phyloP scores from a whole-genome alignment of 2,888 invertebrate genomes.

The Baronia brevicornis region DNA sequence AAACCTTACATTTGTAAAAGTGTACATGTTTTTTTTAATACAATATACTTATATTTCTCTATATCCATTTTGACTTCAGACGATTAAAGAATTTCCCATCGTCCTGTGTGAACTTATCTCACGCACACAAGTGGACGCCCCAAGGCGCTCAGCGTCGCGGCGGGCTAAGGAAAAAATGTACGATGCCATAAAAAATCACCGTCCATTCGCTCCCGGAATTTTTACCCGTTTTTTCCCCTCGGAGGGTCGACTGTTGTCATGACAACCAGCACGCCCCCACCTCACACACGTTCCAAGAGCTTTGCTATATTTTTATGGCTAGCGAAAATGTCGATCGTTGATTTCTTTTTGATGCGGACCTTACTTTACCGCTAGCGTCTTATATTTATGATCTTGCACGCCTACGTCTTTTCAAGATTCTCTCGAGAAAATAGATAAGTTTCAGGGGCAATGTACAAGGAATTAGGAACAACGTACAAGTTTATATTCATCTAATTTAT shows the following conservation, averaged over 20 bases:
- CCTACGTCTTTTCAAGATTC: conserved; percentile 15
- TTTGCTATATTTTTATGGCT: conserved; percentile 66
- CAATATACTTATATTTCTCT: too few relatives aligned
- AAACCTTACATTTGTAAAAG: too few relatives aligned
- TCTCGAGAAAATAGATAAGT: too few relatives aligned
- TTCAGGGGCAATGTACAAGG: too few relatives aligned
- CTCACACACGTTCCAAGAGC: conserved; percentile 44
- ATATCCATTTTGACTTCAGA: conserved; percentile 1
- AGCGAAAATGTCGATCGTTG: conserved; percentile 23
- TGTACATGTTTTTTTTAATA: too few relatives aligned
- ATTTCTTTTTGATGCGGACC: conserved; percentile 12
- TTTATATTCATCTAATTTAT: too few relatives aligned
- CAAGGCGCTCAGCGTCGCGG: conserved; percentile 34
- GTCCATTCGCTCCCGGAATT: conserved; percentile 69
- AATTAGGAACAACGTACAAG: too few relatives aligned
- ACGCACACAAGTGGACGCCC: conserved; percentile 27
- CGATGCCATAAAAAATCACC: conserved; percentile 75
- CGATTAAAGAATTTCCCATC: too few relatives aligned
- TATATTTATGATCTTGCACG: conserved; percentile 29
- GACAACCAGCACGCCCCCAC: conserved; percentile 51
- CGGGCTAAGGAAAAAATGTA: conserved; percentile 70
- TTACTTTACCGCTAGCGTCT: conserved; percentile 24
- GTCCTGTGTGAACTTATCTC: conserved; percentile 32
- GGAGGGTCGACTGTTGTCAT: conserved; percentile 65
- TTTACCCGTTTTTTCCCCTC: conserved; percentile 75